These are phyloP conservation scores for Watsonalla cultraria DNA, from an alignment of 2,888 invertebrate genomes.

Conservation along the genomic window DNA sequence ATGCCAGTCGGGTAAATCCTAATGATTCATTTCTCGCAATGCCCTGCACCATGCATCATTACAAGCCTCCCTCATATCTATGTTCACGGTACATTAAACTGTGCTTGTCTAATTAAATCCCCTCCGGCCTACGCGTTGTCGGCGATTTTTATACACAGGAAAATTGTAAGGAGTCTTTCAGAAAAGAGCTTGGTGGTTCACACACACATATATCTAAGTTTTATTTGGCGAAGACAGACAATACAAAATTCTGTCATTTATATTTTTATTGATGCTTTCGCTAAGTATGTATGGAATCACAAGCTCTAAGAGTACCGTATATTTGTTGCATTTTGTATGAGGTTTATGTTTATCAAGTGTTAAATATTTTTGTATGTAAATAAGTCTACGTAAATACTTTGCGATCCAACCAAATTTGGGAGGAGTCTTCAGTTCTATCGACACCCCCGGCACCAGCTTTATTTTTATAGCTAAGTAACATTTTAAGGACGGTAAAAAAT, in stretches of 20 bases:
- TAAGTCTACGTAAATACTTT: too few relatives aligned
- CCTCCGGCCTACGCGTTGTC: conserved; percentile 41
- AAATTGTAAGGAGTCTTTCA: conserved; percentile 31
- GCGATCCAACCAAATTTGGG: too few relatives aligned
- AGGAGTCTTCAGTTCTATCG: conserved; percentile 8
- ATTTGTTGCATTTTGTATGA: too few relatives aligned
- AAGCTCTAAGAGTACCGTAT: too few relatives aligned
- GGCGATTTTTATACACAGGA: conserved; percentile 42
- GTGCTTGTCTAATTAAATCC: conserved; percentile 67
- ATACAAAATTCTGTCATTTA: too few relatives aligned
- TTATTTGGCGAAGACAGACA: too few relatives aligned
- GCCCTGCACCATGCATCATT: conserved; percentile 32
- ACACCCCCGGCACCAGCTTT: not conserved
- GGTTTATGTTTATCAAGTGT: too few relatives aligned
- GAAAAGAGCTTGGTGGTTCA: not conserved
- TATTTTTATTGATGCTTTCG: too few relatives aligned
- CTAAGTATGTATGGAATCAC: too few relatives aligned
- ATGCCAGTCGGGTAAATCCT: not conserved
- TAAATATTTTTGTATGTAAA: too few relatives aligned
- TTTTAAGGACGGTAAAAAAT: conserved; percentile 38
- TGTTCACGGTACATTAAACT: conserved; percentile 63
- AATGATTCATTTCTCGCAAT: conserved; percentile 15
- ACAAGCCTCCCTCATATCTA: conserved; percentile 53
- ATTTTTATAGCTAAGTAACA: conserved; percentile 10
- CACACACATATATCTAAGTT: not conserved